Conservation (phyloP, 2,113 vertebrate species). For the Neoarius graeffei region DNA sequence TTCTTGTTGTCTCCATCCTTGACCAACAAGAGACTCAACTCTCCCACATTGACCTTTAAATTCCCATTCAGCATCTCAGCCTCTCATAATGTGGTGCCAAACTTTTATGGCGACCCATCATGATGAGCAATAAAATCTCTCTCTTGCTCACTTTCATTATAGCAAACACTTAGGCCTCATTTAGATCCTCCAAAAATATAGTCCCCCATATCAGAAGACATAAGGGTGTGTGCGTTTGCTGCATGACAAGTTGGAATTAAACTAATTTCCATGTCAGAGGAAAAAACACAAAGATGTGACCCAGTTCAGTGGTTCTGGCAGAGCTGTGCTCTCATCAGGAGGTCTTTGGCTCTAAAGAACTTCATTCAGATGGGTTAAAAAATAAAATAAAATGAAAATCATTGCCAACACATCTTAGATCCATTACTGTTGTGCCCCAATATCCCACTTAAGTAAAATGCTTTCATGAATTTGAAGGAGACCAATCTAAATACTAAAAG, state of each 20-base stretch:
- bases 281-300: conserved; percentile 45
- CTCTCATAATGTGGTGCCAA: conserved; percentile 19
- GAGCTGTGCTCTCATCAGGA: conserved; percentile 37
- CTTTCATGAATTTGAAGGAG: conserved; percentile 20
- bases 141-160: background rate
- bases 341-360: conserved; percentile 27
- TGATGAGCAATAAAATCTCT: conserved; percentile 15
- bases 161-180: conserved; percentile 42
- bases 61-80: background rate
- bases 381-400: background rate
- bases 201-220: conserved; percentile 18
- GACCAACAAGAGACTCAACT: background rate
- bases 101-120: conserved; percentile 24
- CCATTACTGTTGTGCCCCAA: conserved; percentile 26
- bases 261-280: conserved; percentile 42
- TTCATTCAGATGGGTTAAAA: conserved; percentile 10
- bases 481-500: background rate
- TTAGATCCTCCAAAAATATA: conserved; percentile 56
- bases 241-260: conserved; percentile 41
- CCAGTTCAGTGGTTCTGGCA: conserved; percentile 40
- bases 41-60: background rate
- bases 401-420: conserved; percentile 36
- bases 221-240: background rate
- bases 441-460: conserved; percentile 20
- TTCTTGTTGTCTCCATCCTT: background rate